Evolutionary conservation across 2,888 invertebrate species (phyloP).

Genomic region (Campoletis raptor): DNA sequence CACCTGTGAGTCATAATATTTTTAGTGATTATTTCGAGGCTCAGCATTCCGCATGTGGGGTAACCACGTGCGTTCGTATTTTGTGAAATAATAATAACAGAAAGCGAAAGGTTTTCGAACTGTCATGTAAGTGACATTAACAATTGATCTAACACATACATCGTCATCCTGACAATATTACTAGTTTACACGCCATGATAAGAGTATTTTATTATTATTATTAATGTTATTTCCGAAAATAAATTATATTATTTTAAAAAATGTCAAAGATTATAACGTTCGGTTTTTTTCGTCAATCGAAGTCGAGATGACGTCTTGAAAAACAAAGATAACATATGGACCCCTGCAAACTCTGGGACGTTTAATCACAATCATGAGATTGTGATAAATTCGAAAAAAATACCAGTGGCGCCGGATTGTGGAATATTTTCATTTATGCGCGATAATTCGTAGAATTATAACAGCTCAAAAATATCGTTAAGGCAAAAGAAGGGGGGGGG

Average conservation of each 20-base stretch:
- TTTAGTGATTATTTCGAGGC: conserved; percentile 17
- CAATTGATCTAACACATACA: neutral
- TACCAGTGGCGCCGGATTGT: neutral
- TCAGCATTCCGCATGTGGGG: conserved; percentile 19
- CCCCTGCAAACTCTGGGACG: conserved; percentile 1
- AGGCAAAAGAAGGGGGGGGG: too few species aligned
- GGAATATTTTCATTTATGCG: neutral
- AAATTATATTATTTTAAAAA: neutral
- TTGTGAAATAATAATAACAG: neutral
- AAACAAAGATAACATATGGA: conserved; percentile 2
- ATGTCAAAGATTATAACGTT: neutral
- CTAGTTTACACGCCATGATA: neutral
- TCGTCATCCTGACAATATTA: neutral
- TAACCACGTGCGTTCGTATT: neutral
- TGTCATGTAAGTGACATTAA: neutral
- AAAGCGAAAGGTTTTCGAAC: neutral
- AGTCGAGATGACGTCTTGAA: neutral
- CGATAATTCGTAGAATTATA: neutral
- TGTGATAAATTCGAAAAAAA: neutral
- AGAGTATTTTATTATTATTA: neutral
- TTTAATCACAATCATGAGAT: neutral
- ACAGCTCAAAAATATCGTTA: too few species aligned
- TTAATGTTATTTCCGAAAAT: neutral
- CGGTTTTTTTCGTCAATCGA: neutral
- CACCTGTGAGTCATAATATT: conserved; percentile 18